A percentile compares a stretch with the other conserved stretches of the same genome.
phyloP scores from a whole-genome alignment of 1,140 invertebrate genomes.

The Phocides pigmalion region DNA sequence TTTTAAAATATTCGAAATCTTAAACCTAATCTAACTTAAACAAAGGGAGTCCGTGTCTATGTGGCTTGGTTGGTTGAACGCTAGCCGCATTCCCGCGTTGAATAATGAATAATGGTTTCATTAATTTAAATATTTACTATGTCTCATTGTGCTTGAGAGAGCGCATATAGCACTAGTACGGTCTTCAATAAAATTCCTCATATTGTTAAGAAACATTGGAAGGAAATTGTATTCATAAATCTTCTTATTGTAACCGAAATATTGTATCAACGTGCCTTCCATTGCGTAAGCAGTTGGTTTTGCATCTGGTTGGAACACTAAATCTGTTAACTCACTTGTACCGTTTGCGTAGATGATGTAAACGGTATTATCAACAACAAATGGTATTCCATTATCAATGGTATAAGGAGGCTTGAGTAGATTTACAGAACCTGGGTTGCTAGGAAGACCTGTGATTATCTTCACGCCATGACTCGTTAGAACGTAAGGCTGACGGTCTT shows the following conservation, averaged over 20 bases:
- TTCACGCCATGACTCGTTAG: slow-evolving; percentile 42
- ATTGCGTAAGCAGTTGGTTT: slow-evolving; percentile 55
- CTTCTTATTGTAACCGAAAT: slow-evolving; percentile 59
- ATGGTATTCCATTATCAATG: slow-evolving; percentile 45
- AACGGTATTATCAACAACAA: slow-evolving; percentile 41
- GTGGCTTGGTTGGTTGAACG: too few species aligned
- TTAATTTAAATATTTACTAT: too few species aligned
- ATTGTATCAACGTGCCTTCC: slow-evolving; percentile 56
- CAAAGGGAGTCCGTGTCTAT: too few species aligned
- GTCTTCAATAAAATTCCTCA: too few species aligned
- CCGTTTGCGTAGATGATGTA: slow-evolving; percentile 54
- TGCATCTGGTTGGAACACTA: slow-evolving; percentile 39
- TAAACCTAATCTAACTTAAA: too few species aligned
- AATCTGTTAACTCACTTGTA: slow-evolving; percentile 36
- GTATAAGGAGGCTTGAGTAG: slow-evolving; percentile 55
- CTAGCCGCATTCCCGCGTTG: too few species aligned
- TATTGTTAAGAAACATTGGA: too few species aligned
- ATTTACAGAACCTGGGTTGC: slow-evolving; percentile 34
- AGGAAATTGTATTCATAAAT: slow-evolving; percentile 63
- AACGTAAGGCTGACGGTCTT: slow-evolving; percentile 50
- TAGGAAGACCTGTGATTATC: slow-evolving; percentile 50
- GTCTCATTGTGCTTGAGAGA: too few species aligned
- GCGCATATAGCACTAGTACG: too few species aligned
- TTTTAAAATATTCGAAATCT: too few species aligned
- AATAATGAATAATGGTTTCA: too few species aligned